Evolutionary conservation across 2,888 invertebrate species (phyloP).

Genomic region (Leptinotarsa juncta): DNA sequence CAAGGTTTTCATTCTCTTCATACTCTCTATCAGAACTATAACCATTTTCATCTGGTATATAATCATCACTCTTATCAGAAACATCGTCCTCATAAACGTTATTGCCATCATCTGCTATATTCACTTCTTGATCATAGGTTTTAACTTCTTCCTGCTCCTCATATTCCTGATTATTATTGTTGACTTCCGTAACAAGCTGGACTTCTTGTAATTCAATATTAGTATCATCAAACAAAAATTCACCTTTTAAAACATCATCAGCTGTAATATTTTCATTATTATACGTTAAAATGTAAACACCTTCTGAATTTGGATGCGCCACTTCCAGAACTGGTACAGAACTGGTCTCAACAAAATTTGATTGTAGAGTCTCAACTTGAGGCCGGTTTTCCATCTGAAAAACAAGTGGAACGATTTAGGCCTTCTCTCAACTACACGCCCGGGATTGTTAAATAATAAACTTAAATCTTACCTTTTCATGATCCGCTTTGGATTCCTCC

Average conservation of each 20-base stretch:
- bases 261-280: slow-evolving; percentile 9
- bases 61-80: slow-evolving; percentile 22
- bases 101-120: slow-evolving; percentile 7
- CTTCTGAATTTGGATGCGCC: slow-evolving; percentile 11
- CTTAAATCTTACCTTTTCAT: slow-evolving; percentile 18
- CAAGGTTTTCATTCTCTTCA: slow-evolving; percentile 16
- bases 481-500: slow-evolving; percentile 10
- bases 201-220: slow-evolving; percentile 21
- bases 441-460: slow-evolving; percentile 13
- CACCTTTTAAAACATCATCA: slow-evolving; percentile 19
- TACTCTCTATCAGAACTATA: slow-evolving; percentile 10
- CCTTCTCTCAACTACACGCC: slow-evolving; percentile 1
- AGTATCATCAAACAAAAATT: slow-evolving; percentile 21
- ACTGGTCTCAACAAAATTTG: slow-evolving; percentile 19
- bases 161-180: slow-evolving; percentile 15
- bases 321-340: slow-evolving; percentile 10
- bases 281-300: slow-evolving; percentile 8
- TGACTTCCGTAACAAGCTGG: slow-evolving; percentile 16
- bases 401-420: slow-evolving; percentile 12
- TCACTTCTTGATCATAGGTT: slow-evolving; percentile 8
- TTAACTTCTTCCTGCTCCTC: slow-evolving; percentile 9
- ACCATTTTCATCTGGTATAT: slow-evolving; percentile 15
- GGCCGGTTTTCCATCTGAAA: slow-evolving; percentile 13
- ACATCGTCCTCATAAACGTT: slow-evolving; percentile 16
- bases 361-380: slow-evolving; percentile 9